Percentiles rank a stretch among this genome's conserved stretches.
phyloP scores from a whole-genome alignment of 2,888 invertebrate species.

The Rhagonycha lutea region DNA sequence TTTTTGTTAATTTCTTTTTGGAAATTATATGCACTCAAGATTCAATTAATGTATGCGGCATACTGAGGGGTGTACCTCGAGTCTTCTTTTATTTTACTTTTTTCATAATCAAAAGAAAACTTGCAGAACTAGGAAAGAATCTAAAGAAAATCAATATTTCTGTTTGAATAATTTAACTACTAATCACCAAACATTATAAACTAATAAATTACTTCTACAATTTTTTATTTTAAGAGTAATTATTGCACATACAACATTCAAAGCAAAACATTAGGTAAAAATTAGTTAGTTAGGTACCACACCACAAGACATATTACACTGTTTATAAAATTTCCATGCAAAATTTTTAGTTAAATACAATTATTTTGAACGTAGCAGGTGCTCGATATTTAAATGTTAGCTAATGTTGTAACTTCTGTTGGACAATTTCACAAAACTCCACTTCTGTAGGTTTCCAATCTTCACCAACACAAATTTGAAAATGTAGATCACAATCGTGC shows the following conservation, averaged over 20 bases:
- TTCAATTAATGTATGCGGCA: no score
- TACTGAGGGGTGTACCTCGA: no score
- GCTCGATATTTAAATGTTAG: neutral
- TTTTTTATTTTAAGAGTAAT: neutral
- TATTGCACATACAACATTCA: neutral
- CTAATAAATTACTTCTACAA: neutral
- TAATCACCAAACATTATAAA: neutral
- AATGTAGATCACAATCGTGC: neutral
- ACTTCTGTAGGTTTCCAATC: neutral
- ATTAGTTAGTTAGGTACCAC: neutral
- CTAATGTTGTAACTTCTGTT: neutral
- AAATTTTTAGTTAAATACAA: neutral
- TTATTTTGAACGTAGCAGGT: neutral
- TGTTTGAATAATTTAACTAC: no score
- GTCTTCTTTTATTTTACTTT: no score
- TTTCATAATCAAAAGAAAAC: no score
- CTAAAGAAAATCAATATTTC: no score
- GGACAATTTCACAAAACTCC: neutral
- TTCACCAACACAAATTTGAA: neutral
- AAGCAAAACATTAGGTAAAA: neutral
- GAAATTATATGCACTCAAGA: no score
- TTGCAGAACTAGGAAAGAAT: no score
- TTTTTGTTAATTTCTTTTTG: no score
- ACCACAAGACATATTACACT: neutral
- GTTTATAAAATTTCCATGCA: neutral